phyloP scores from a whole-genome alignment of 2,113 vertebrate genomes.

The Porphyrio hochstetteri region DNA sequence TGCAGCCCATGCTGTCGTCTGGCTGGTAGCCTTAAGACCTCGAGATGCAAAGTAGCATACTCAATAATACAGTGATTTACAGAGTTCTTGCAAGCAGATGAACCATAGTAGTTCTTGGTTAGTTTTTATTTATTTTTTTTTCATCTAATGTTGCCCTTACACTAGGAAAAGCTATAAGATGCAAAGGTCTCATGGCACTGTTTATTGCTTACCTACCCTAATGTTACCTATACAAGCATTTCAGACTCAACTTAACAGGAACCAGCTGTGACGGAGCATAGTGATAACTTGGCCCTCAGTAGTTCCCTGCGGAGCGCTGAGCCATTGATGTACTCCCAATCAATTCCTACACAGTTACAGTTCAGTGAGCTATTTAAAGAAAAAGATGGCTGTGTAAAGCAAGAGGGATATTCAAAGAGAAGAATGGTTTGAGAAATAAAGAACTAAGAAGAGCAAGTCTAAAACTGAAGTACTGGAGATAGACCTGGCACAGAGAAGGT shows the following conservation, averaged over 20 bases:
- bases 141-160: background rate
- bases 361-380: slow-evolving; percentile 54
- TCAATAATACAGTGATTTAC: background rate
- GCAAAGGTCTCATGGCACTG: background rate
- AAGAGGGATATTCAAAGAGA: background rate
- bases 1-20: background rate
- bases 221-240: slow-evolving; percentile 24
- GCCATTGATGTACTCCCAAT: slow-evolving; percentile 61
- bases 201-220: background rate
- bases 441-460: background rate
- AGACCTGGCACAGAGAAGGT: background rate
- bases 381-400: background rate
- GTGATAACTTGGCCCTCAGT: slow-evolving; percentile 51
- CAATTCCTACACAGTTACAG: slow-evolving; percentile 60
- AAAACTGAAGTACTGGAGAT: background rate
- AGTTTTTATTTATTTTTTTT: background rate
- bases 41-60: background rate
- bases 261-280: slow-evolving; percentile 8
- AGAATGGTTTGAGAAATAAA: background rate
- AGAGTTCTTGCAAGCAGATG: background rate
- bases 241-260: slow-evolving; percentile 44
- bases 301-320: slow-evolving; percentile 25
- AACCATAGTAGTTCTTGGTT: background rate
- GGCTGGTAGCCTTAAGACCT: background rate
- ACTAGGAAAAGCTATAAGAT: background rate